Evolutionary conservation across 1,140 invertebrate species (phyloP).

Genomic region (Holcopasites calliopsidis): DNA sequence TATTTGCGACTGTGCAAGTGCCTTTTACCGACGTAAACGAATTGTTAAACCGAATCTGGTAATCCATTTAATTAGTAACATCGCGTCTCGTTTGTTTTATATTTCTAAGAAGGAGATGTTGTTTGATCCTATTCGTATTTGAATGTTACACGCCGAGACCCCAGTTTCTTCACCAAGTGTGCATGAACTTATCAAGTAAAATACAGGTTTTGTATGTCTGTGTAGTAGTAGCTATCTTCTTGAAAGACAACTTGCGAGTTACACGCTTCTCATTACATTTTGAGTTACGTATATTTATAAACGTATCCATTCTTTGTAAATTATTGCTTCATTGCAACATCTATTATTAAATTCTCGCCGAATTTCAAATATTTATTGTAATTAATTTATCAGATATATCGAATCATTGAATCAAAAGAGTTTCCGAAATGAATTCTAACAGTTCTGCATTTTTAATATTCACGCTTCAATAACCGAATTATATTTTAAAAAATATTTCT

Average conservation of each 20-base stretch:
- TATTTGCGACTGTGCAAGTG: constrained; percentile 31
- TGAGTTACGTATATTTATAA: not conserved
- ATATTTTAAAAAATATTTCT: not conserved
- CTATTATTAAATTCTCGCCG: no score
- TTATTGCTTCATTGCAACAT: not conserved
- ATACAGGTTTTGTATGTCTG: constrained; percentile 35
- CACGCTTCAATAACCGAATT: not conserved
- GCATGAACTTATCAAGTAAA: constrained; percentile 15
- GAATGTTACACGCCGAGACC: not conserved
- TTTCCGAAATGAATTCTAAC: not conserved
- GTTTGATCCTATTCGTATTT: not conserved
- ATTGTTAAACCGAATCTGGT: not conserved
- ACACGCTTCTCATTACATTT: not conserved
- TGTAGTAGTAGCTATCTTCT: constrained; percentile 20
- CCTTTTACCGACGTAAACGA: constrained; percentile 16
- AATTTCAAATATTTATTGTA: not conserved
- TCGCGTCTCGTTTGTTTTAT: not conserved
- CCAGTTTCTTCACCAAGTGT: not conserved
- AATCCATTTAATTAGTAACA: constrained; percentile 5
- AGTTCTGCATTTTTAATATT: not conserved
- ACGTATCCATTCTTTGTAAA: not conserved
- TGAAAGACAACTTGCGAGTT: constrained; percentile 10
- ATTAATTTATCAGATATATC: not conserved
- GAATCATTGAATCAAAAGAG: no score
- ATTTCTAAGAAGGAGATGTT: constrained; percentile 12